phyloP scores from a whole-genome alignment of 2,888 invertebrate genomes.

The Dione juno region DNA sequence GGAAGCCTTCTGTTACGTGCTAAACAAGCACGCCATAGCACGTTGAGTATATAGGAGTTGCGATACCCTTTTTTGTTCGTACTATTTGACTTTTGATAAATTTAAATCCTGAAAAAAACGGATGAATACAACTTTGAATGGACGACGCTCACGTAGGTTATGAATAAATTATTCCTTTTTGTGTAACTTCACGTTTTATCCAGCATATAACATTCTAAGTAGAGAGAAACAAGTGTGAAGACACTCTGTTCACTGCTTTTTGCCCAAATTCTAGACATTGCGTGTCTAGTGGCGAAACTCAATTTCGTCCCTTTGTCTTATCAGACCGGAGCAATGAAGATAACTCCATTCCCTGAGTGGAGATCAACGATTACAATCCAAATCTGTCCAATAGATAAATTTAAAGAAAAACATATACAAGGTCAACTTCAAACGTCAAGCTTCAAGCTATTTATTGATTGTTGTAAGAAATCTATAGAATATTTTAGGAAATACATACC shows the following conservation, averaged over 20 bases:
- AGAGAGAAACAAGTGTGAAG: background rate
- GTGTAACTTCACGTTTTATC: background rate
- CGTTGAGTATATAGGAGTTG: slow-evolving; percentile 17
- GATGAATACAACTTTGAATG: slow-evolving; percentile 17
- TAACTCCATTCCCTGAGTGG: too few relatives aligned
- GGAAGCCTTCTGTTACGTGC: slow-evolving; percentile 55
- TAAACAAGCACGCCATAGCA: slow-evolving; percentile 54
- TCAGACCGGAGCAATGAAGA: background rate
- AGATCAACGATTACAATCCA: too few relatives aligned
- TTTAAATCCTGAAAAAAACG: slow-evolving; percentile 14
- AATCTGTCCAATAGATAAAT: too few relatives aligned
- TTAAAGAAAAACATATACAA: too few relatives aligned
- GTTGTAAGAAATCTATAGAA: too few relatives aligned
- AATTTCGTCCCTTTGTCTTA: background rate
- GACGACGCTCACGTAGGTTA: background rate
- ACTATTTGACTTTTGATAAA: slow-evolving; percentile 31
- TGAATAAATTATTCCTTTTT: slow-evolving; percentile 1
- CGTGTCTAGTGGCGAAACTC: background rate
- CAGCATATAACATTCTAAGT: background rate
- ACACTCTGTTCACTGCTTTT: background rate
- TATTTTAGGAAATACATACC: too few relatives aligned
- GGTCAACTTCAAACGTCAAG: too few relatives aligned
- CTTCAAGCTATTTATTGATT: too few relatives aligned
- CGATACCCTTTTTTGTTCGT: slow-evolving; percentile 30
- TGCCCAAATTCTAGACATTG: background rate